Percentiles rank a stretch among this genome's conserved stretches.
Conservation (phyloP, 2,113 vertebrate genomes). For the Misgurnus anguillicaudatus region DNA sequence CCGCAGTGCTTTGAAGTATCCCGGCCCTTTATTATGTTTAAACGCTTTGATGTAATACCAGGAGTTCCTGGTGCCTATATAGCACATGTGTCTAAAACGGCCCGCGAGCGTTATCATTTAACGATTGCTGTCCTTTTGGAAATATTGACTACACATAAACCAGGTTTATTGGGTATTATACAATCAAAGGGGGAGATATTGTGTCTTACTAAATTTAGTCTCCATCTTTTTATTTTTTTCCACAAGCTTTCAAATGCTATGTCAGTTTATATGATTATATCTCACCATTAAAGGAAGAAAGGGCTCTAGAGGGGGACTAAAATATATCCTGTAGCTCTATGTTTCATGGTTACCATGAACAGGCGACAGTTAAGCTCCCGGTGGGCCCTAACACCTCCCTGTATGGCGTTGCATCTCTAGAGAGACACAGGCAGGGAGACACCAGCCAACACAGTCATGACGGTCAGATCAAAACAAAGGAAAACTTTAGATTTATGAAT, state of each 20-base stretch:
- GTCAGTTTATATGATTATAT: not conserved
- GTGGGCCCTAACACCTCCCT: constrained; percentile 35
- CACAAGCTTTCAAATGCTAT: too few species aligned
- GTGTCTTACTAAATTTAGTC: too few species aligned
- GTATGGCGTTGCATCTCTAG: constrained; percentile 22
- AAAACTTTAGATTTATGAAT: too few species aligned
- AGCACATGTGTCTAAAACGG: constrained; percentile 28
- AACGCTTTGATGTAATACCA: constrained; percentile 71
- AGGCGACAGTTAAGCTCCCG: constrained; percentile 59
- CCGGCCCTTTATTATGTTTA: constrained; percentile 49
- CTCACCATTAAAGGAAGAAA: constrained; percentile 55
- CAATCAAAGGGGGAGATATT: too few species aligned
- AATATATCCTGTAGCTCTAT: constrained; percentile 63
- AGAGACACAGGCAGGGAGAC: constrained; percentile 46
- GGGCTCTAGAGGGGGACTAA: constrained; percentile 60
- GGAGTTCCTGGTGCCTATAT: constrained; percentile 45
- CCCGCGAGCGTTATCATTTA: not conserved
- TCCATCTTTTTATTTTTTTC: too few species aligned
- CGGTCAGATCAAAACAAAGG: constrained; percentile 10
- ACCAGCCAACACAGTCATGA: constrained; percentile 20
- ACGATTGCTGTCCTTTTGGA: not conserved
- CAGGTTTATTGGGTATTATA: too few species aligned
- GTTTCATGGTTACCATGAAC: constrained; percentile 71
- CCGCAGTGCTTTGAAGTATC: constrained; percentile 66
- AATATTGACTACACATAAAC: too few species aligned